Evolutionary conservation across 2,888 invertebrate species (phyloP).

Genomic region (Cataglyphis cursor): DNA sequence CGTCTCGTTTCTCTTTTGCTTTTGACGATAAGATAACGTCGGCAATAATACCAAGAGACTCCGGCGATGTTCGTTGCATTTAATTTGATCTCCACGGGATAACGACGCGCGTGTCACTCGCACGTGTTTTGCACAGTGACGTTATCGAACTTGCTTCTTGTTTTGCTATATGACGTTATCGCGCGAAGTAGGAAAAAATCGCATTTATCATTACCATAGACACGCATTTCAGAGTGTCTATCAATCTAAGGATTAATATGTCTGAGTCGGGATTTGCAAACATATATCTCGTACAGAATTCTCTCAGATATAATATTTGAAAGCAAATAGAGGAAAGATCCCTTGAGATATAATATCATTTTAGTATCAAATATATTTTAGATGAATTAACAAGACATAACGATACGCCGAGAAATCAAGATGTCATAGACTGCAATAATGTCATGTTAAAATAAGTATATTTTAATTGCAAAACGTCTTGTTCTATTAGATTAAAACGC

Average conservation of each 20-base stretch:
- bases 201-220: background rate
- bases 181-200: background rate
- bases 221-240: background rate
- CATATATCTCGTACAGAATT: background rate
- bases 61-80: conserved; percentile 47
- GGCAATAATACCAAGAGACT: conserved; percentile 43
- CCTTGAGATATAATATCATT: background rate
- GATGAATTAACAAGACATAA: conserved; percentile 1
- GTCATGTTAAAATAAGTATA: conserved; percentile 68
- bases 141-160: background rate
- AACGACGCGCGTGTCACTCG: conserved; percentile 27
- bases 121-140: background rate
- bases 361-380: conserved; percentile 1
- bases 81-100: conserved; percentile 60
- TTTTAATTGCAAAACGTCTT: conserved; percentile 31
- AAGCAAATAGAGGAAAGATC: background rate
- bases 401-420: background rate
- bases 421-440: conserved; percentile 37
- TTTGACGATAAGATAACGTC: conserved; percentile 55
- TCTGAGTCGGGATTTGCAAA: background rate
- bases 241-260: no score
- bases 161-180: background rate
- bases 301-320: background rate
- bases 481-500: background rate
- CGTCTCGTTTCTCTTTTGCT: conserved; percentile 51